A percentile compares a stretch with the other conserved stretches of the same genome.
These are phyloP conservation scores for Propithecus deckenii DNA, from an alignment of 2,797 vertebrate species.

Conservation along the genomic window DNA sequence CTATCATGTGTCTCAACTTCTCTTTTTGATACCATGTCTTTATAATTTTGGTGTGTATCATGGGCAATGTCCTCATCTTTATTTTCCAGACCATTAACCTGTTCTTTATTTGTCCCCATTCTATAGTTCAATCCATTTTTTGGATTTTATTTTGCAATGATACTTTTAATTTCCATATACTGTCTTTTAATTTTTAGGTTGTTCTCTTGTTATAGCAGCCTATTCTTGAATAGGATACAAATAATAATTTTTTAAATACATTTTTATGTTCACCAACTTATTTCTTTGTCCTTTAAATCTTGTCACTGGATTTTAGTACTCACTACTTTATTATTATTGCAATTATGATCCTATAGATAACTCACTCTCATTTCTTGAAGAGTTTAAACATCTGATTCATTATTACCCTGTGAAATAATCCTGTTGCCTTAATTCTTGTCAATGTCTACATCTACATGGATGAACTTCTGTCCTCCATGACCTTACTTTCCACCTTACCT, in stretches of 20 bases:
- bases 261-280: neutral
- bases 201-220: neutral
- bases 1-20: neutral
- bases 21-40: neutral
- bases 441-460: neutral
- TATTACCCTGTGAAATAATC: neutral
- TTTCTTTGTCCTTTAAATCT: slow-evolving; percentile 4
- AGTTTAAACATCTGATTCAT: neutral
- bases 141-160: neutral
- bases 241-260: neutral
- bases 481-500: neutral
- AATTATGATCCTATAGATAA: neutral
- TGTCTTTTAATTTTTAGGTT: neutral
- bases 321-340: neutral
- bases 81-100: slow-evolving; percentile 19
- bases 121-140: neutral
- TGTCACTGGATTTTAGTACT: neutral
- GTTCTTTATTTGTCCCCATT: neutral
- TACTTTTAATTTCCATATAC: neutral
- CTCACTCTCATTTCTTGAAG: neutral
- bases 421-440: neutral
- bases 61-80: neutral
- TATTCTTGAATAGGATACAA: neutral
- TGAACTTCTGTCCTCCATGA: neutral
- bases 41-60: neutral